phyloP scores from a whole-genome alignment of 2,797 vertebrate genomes.

The Cryptoblepharus egeriae region DNA sequence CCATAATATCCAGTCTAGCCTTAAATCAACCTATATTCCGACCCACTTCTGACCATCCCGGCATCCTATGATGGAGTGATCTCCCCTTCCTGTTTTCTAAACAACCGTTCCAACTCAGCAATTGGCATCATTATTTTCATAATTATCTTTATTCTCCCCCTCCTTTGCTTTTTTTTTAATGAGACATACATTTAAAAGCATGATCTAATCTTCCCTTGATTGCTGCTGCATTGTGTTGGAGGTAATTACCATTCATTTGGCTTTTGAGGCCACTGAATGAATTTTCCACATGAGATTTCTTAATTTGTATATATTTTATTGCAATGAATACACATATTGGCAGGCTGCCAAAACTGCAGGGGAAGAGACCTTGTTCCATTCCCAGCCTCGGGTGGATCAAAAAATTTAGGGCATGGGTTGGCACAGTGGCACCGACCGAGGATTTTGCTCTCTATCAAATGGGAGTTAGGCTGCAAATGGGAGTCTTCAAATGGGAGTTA shows the following conservation, averaged over 20 bases:
- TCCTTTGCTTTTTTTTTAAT: conserved; percentile 35
- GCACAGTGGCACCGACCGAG: too few species aligned
- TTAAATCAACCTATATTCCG: too few species aligned
- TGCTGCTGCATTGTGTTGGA: conserved; percentile 84
- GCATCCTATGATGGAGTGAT: conserved; percentile 4
- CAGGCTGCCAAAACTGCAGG: conserved; percentile 75
- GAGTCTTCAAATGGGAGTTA: conserved; percentile 41
- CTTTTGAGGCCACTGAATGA: conserved; percentile 86
- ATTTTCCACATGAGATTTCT: conserved; percentile 87
- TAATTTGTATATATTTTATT: conserved; percentile 88
- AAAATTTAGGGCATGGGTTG: conserved; percentile 74
- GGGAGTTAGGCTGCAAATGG: too few species aligned
- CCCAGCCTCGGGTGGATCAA: conserved; percentile 71
- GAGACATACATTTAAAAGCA: conserved; percentile 82
- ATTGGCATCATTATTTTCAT: conserved; percentile 79
- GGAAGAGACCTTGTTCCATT: conserved; percentile 74
- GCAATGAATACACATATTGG: conserved; percentile 82
- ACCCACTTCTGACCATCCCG: conserved; percentile 25
- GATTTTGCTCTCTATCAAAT: too few species aligned
- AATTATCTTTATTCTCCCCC: conserved; percentile 79
- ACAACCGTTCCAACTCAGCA: conserved; percentile 65
- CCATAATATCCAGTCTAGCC: too few species aligned
- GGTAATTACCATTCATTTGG: conserved; percentile 89
- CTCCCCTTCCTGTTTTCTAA: conserved; percentile 67
- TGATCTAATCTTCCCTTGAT: conserved; percentile 87